Evolutionary conservation across 2,888 invertebrate species (phyloP), one percentile per base, ranked within the genome.

Genomic region (Idaea dimidiata): DNA sequence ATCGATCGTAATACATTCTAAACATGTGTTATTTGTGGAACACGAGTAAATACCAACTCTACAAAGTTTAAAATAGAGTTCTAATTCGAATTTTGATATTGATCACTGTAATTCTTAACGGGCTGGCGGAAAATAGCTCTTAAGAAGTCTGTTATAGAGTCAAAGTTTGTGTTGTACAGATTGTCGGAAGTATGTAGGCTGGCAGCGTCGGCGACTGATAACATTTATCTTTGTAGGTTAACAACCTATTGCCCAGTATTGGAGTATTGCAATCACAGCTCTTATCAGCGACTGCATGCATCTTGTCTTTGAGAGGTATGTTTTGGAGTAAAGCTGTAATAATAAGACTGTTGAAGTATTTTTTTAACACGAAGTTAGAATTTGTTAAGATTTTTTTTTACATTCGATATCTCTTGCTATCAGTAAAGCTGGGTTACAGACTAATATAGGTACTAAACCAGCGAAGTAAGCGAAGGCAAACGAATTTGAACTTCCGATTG

Each of bases 181-280:
- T 66, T 56, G 69, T 70, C 87, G 91, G 91, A 91, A 91, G 89
- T 87, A 90, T 88, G 90, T 91, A 90, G 91, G 91, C 79, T 88
- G 90, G 78, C 66, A 77, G 83, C 79, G 88, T 78, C 83, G 83
- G 79, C 79, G 76, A 64, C 70, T 81, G 89, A 90, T 91, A 89
- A 74, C 66, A 79, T 66, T 73, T 91, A 91, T 91, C 91, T 91
- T 82, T 84, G 69, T 91, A 73, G 91, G 91, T 91, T 87, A 91
- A 90, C 83, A 89, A 91, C 91, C 91, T 89, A 88, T 84, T 81
- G 81, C 77, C 79, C 80, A 71, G 73, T 78, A 87, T 85, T 85
- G 85, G 79, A 76, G 75, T 84, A 87, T 88, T 78, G 81, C 84
- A 89, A 90, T 90, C 88, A 84, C 82, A 68, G 73, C 74, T 61